phyloP scores from a whole-genome alignment of 2,888 invertebrate genomes.

The Drosophila lutescens region DNA sequence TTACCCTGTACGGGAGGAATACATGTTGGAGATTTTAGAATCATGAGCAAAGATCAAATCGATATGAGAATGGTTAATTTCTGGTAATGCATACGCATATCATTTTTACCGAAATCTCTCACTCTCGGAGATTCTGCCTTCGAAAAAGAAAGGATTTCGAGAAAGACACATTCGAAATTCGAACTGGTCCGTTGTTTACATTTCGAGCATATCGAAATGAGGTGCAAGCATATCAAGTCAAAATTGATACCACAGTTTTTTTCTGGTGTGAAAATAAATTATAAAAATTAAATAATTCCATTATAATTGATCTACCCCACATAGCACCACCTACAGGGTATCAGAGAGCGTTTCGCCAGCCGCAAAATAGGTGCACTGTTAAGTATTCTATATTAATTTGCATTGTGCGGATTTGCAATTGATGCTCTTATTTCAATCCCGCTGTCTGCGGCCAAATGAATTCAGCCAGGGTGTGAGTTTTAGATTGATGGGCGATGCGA shows the following conservation, averaged over 20 bases:
- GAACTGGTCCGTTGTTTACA: no score
- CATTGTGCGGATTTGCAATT: constrained; percentile 60
- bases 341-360: constrained; percentile 42
- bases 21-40: neutral
- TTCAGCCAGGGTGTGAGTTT: constrained; percentile 12
- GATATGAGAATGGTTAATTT: no score
- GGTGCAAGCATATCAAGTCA: no score
- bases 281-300: neutral
- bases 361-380: constrained; percentile 61
- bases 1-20: neutral
- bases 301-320: neutral
- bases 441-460: constrained; percentile 60
- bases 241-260: no score
- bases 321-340: constrained; percentile 9
- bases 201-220: no score
- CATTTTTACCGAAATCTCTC: no score
- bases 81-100: no score
- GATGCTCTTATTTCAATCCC: constrained; percentile 40
- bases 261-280: no score
- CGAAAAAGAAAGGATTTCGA: no score
- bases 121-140: no score
- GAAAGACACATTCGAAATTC: no score
- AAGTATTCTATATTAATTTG: constrained; percentile 78
- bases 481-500: constrained; percentile 15
- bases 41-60: no score